Base-by-base conservation (phyloP, 2,113 vertebrate species). In the Cynoglossus semilaevis region DNA sequence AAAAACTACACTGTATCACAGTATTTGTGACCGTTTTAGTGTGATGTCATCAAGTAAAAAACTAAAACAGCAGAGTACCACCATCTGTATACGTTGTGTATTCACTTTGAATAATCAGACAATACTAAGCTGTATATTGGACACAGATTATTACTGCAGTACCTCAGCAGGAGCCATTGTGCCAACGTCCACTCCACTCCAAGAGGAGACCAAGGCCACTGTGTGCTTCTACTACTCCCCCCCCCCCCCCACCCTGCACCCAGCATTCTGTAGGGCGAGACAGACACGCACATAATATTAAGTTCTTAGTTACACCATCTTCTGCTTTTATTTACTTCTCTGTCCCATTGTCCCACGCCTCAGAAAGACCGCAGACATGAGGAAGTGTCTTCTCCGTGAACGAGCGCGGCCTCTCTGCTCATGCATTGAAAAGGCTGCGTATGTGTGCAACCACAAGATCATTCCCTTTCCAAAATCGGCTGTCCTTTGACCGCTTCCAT, bases 401-500 rank as follows among this genome's bases (percentile, higher is more conserved):
- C 53, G 40, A 65, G 36, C 11, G 0, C 55, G n/a, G 14, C 1
- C 10, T 67, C 42, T 50, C 52, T 43, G 18, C 68, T 43, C n/a
- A 7, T 41, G 41, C 37, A 74, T 52, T 77, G 53, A 74, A 71
- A 45, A 76, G 48, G 60, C 48, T 10, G 7, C 15, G 43, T 43
- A 40, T 42, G 54, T 63, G 53, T 44, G 5, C 50, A 19, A 48
- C 51, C 35, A 50, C 54, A 54, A 79, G 65, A 80, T 68, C 63
- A 43, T 42, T 72, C 10, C 29, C 34, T 66, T 49, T 69, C 47
- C 58, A 49, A 80, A n/a, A 70, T 18, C 45, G 43, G 15, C 9
- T 34, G 81, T 79, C 81, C 85, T 88, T 87, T 79, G 86, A 72
- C 63, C 44, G 12, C 48, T 10, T 36, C 22, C 70, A 74, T 77